Base-by-base conservation (phyloP, 1,140 invertebrate genomes). In the Centruroides vittatus region DNA sequence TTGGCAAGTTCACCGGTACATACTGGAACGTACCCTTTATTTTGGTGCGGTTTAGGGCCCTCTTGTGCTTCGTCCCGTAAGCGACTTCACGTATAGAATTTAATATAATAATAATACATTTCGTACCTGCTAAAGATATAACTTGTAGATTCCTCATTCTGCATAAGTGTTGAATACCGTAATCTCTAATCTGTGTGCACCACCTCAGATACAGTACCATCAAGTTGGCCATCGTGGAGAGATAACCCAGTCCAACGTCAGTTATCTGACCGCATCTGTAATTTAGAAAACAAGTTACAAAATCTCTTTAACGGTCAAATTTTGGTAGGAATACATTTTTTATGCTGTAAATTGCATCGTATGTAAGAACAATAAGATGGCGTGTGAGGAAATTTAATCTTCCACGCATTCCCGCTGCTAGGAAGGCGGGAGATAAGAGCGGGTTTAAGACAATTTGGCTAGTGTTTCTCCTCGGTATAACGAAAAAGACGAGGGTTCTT, bases 111-210 rank as follows among this genome's bases (percentile, higher is more conserved):
- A 41, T 41, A 41, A 23, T 23, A 23, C 23, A 23, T 41, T 7
- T 58, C 73, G 76, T 73, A 93, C 90, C 92, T 72, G 93, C 92
- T 59, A 97, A 76, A 5, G 92, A 95, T 3, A 97, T 80, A 63
- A 91, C 84, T 73, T 90, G 86, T 52, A 97, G 78, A 70, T 89
- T 89, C 68, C 89, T 81, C 90, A 96, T 95, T 56, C 86, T 87
- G 72, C 90, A 93, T 35, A 97, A 79, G 76, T 94, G 90, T 73
- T 95, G 90, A 61, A 97, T 80, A 49, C 91, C 89, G 70, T 93
- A 93, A 76, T 97, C 93, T 60, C 90, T 78, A 47, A 97, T 82
- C 77, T 93, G 90, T 35, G 88, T 88, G 76, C 92, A 96, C 91
- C 93, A 96, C 65, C 93, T 83, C 61, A 97, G 77, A 73, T 88